Conservation (phyloP, 2,888 invertebrate genomes). For the Drosophila kambysellisi region DNA sequence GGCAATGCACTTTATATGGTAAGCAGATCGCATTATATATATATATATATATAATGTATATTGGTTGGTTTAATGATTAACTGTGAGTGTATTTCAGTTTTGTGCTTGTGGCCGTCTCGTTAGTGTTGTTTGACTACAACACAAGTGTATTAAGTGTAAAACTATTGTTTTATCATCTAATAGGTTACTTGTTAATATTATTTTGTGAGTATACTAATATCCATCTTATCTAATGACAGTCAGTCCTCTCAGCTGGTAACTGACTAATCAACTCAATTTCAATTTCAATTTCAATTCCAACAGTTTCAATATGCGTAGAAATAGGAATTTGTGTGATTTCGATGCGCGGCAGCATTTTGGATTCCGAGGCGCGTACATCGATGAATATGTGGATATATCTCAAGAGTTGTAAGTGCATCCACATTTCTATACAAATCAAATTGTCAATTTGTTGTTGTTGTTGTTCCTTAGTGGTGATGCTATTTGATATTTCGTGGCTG, state of each 20-base stretch:
- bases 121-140: constrained; percentile 84
- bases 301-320: constrained; percentile 89
- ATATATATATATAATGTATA: not conserved
- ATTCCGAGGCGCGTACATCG: constrained; percentile 89
- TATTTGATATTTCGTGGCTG: constrained; percentile 91
- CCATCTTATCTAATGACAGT: too few relatives aligned
- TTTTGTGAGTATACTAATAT: constrained; percentile 80
- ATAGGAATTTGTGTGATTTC: constrained; percentile 90
- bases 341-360: constrained; percentile 92
- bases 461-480: constrained; percentile 88
- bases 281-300: not conserved
- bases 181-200: constrained; percentile 85
- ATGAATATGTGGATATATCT: constrained; percentile 93
- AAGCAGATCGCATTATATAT: constrained; percentile 78
- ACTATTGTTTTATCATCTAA: constrained; percentile 85
- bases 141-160: constrained; percentile 83
- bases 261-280: not conserved
- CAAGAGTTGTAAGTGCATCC: constrained; percentile 88
- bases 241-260: not conserved
- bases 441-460: not conserved
- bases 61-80: not conserved
- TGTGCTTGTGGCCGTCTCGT: constrained; percentile 83
- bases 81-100: constrained; percentile 72
- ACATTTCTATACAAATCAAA: not conserved
- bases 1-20: constrained; percentile 92